Percentiles rank a stretch among this genome's conserved stretches.
Conservation (phyloP, 2,113 vertebrate species). For the Nesogale talazaci region DNA sequence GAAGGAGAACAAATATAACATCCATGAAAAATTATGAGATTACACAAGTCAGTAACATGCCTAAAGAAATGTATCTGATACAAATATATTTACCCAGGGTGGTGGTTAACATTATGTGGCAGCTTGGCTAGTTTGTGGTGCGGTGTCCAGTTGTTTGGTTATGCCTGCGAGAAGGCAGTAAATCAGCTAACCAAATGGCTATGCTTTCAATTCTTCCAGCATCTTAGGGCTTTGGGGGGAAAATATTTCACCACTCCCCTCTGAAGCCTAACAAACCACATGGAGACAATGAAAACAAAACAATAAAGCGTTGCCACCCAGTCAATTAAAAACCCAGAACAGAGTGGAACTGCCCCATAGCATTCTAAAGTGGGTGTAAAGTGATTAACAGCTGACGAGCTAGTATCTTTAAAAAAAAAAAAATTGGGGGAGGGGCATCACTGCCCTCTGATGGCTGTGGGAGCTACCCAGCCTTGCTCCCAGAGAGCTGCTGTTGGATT, state of each 20-base stretch:
- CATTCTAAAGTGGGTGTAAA: too few relatives aligned
- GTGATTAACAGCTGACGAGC: too few relatives aligned
- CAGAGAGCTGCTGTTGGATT: too few relatives aligned
- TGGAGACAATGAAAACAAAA: too few relatives aligned
- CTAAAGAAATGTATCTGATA: neutral
- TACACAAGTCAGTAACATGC: conserved; percentile 4
- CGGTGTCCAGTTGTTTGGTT: neutral
- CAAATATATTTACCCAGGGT: neutral
- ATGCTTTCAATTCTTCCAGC: neutral
- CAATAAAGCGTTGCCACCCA: too few relatives aligned
- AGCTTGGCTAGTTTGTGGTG: neutral
- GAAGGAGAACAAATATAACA: neutral
- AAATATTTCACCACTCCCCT: neutral
- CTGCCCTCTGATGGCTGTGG: too few relatives aligned
- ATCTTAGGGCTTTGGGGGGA: neutral
- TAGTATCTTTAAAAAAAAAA: too few relatives aligned
- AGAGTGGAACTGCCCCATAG: too few relatives aligned
- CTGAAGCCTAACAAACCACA: neutral
- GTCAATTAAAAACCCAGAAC: too few relatives aligned
- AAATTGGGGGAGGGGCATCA: too few relatives aligned
- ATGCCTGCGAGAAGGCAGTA: too few relatives aligned
- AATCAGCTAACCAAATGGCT: neutral
- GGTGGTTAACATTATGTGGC: neutral
- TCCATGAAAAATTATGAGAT: neutral
- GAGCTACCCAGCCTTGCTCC: too few relatives aligned